These are phyloP conservation scores for Leptopilina syphax DNA, from an alignment of 2,888 invertebrate species.

Conservation along the genomic window DNA sequence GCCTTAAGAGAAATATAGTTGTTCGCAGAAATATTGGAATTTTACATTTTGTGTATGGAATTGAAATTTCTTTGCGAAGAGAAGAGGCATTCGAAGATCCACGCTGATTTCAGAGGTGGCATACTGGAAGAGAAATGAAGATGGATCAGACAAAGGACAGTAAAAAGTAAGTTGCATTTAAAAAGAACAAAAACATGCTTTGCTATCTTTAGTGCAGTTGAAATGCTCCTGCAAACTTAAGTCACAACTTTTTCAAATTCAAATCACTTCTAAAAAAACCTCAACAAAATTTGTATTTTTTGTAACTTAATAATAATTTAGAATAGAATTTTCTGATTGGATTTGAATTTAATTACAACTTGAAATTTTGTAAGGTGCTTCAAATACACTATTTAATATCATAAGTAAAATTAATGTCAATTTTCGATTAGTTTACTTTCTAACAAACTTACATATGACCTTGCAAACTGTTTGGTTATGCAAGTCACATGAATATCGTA, in stretches of 20 bases:
- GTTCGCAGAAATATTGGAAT: too few species aligned
- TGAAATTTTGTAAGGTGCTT: too few species aligned
- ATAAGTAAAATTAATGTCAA: neutral
- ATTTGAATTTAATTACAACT: too few species aligned
- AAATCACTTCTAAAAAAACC: too few species aligned
- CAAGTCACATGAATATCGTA: constrained; percentile 1
- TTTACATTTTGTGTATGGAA: too few species aligned
- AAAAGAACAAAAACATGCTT: neutral
- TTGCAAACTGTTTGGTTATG: neutral
- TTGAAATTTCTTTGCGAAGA: neutral
- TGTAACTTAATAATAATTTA: too few species aligned
- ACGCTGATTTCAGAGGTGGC: neutral
- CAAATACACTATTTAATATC: too few species aligned
- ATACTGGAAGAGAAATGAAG: constrained; percentile 19
- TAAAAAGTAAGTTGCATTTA: constrained; percentile 20
- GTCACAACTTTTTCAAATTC: neutral
- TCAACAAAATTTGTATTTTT: too few species aligned
- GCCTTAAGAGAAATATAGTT: too few species aligned
- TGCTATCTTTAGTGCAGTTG: neutral
- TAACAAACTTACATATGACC: constrained; percentile 22
- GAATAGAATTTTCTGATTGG: too few species aligned
- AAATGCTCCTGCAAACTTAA: neutral
- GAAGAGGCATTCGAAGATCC: neutral
- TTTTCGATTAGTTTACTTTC: constrained; percentile 16
- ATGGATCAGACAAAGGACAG: constrained; percentile 28